Base-by-base conservation (phyloP, 2,888 invertebrate genomes). In the Mesopsocus fuscifrons region DNA sequence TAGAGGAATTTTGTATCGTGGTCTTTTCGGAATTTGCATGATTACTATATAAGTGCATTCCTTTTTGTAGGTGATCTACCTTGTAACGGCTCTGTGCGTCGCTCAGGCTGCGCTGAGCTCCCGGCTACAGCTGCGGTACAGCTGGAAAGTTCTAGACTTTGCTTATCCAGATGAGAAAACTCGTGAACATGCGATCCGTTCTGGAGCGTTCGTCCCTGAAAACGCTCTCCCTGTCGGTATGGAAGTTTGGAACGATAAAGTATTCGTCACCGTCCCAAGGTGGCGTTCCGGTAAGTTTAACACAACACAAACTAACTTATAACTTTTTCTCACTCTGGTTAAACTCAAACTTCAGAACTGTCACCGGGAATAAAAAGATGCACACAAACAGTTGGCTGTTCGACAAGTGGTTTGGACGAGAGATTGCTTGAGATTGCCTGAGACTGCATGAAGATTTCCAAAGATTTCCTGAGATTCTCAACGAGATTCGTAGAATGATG, bases 191-290 rank as follows among this genome's bases (percentile, higher is more conserved):
- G 81, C 79, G 0, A 59, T 82, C 6, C 57, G 66, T 31, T 68
- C 67, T 1, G 76, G 76, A 3, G 71, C 72, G 38, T 75, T 74
- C 49, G 68, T 78, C 8, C 82, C 80, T 0, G 77, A 79, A 55
- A 85, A 85, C 55, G 80, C 73, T 42, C 62, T 84, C 2, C 84
- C 85, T 0, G 82, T 84, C 1, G 87, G 85, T 16, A 72, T 87
- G 21, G 85, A 87, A 58, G 65, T 82, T 46, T 83, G 77, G 75
- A 68, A 67, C 47, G 75, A 82, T 55, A 83, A 81, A 51, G 65
- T 87, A n/a, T 87, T 85, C 57, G 72, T 87, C 18, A 74, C 75
- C 8, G 77, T 85, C 2, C 87, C 87, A 0, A 68, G 87, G 52
- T 85, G 84, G 85, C 67, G 68, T 49, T 63, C 71, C 59, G 83